phyloP scores from a whole-genome alignment of 2,888 invertebrate genomes.

The Ischnus inquisitorius region DNA sequence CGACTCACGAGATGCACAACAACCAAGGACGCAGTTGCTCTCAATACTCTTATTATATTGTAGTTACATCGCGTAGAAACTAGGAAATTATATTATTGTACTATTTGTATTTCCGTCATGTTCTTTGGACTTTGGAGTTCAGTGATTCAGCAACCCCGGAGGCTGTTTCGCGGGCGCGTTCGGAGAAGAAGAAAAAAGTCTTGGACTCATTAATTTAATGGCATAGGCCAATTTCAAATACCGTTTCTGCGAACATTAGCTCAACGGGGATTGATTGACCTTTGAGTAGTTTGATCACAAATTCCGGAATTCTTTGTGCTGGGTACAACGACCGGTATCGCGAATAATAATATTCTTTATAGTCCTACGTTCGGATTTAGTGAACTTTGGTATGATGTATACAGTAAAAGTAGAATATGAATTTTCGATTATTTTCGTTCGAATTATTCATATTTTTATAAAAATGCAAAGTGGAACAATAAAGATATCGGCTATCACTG shows the following conservation, averaged over 20 bases:
- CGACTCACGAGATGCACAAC: constrained; percentile 27
- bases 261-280: background rate
- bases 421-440: constrained; percentile 7
- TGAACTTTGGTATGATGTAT: background rate
- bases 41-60: constrained; percentile 60
- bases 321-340: constrained; percentile 19
- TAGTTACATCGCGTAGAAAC: constrained; percentile 10
- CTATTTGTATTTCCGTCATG: constrained; percentile 7
- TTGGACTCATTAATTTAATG: background rate
- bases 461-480: constrained; percentile 23
- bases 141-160: background rate
- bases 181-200: background rate
- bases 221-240: background rate
- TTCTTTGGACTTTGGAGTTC: background rate
- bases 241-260: background rate
- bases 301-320: background rate
- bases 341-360: constrained; percentile 12
- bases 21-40: constrained; percentile 53
- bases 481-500: constrained; percentile 20
- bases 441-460: background rate
- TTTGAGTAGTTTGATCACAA: background rate
- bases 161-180: background rate
- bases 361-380: background rate
- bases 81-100: constrained; percentile 11
- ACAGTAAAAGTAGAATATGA: background rate